These are phyloP conservation scores for Onychostruthus taczanowskii DNA, from an alignment of 2,113 vertebrate species.

Conservation along the genomic window DNA sequence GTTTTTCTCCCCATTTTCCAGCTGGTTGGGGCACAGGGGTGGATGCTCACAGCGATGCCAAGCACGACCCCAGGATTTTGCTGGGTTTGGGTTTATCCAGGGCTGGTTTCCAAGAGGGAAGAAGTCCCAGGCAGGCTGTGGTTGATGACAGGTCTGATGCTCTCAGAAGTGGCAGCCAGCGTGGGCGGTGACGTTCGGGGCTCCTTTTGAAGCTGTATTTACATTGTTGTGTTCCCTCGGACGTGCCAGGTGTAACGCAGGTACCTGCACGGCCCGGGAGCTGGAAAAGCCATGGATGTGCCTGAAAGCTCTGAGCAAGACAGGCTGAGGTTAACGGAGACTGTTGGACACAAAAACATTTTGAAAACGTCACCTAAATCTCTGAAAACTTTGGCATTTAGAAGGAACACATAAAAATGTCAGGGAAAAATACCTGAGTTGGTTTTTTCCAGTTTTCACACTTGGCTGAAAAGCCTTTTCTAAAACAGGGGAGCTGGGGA, in stretches of 20 bases:
- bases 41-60: neutral
- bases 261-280: neutral
- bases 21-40: fast-evolving
- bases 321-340: neutral
- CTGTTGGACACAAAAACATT: neutral
- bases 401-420: neutral
- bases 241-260: neutral
- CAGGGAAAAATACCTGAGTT: neutral
- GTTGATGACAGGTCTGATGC: slow-evolving; percentile 22
- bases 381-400: neutral
- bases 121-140: neutral
- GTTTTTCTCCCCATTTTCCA: fast-evolving
- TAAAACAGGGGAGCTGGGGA: neutral
- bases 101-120: slow-evolving; percentile 19
- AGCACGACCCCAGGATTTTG: neutral
- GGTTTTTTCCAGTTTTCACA: slow-evolving; percentile 2
- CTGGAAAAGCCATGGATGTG: neutral
- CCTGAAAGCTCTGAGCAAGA: neutral
- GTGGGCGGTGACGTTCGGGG: neutral
- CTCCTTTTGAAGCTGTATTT: slow-evolving; percentile 33
- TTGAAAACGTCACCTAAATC: neutral
- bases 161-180: neutral
- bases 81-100: neutral
- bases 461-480: slow-evolving; percentile 7
- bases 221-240: neutral